Evolutionary conservation across 2,888 invertebrate species (phyloP).

Genomic region (Erebia palarica): DNA sequence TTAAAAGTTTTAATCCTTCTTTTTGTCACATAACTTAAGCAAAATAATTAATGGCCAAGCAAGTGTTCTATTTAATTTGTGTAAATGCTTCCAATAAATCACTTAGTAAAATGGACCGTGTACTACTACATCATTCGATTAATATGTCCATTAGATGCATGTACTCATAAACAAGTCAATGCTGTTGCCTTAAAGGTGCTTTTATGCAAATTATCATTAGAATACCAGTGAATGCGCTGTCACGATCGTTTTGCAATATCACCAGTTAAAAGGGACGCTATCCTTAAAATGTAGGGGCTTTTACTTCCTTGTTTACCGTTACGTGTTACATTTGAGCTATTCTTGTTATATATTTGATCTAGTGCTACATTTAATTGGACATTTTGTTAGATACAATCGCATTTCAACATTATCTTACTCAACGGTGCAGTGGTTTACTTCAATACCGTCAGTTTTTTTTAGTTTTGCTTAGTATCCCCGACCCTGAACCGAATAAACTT

Average conservation of each 20-base stretch:
- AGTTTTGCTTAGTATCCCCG: slow-evolving; percentile 51
- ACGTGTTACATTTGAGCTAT: slow-evolving; percentile 50
- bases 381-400: slow-evolving; percentile 56
- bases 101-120: neutral
- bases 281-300: slow-evolving; percentile 66
- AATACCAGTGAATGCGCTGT: slow-evolving; percentile 44
- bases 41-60: neutral
- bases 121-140: slow-evolving; percentile 8
- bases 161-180: slow-evolving; percentile 7
- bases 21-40: slow-evolving; percentile 9
- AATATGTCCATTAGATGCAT: slow-evolving; percentile 12
- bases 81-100: slow-evolving; percentile 5
- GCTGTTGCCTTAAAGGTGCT: slow-evolving; percentile 62
- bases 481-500: slow-evolving; percentile 66
- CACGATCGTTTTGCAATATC: slow-evolving; percentile 58
- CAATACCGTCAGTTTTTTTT: slow-evolving; percentile 41
- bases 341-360: slow-evolving; percentile 43
- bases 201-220: slow-evolving; percentile 60
- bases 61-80: neutral
- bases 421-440: slow-evolving; percentile 43
- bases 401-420: slow-evolving; percentile 47
- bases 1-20: neutral
- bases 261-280: slow-evolving; percentile 46
- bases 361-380: slow-evolving; percentile 54
- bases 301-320: slow-evolving; percentile 61